Percentiles rank a stretch among this genome's conserved stretches.
phyloP scores from a whole-genome alignment of 2,888 invertebrate genomes.

The Cremastinae sp. region DNA sequence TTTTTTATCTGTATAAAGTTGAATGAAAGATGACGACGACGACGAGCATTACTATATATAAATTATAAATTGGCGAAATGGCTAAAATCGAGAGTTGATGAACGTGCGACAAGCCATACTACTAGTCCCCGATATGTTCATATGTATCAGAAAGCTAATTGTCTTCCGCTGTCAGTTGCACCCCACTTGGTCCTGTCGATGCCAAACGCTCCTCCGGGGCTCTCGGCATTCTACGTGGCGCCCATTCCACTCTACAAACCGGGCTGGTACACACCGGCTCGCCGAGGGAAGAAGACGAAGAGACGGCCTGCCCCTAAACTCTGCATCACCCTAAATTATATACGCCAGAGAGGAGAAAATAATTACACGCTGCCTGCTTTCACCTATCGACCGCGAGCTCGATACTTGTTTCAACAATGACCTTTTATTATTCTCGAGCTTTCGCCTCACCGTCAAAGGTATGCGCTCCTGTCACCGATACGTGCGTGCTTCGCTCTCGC shows the following conservation, averaged over 20 bases:
- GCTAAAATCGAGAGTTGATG: slow-evolving; percentile 34
- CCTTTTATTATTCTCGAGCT: slow-evolving; percentile 57
- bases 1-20: too few species aligned
- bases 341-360: slow-evolving; percentile 79
- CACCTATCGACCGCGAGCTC: slow-evolving; percentile 68
- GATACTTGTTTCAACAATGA: slow-evolving; percentile 72
- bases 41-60: too few species aligned
- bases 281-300: slow-evolving; percentile 54
- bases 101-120: slow-evolving; percentile 53
- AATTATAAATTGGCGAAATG: neutral
- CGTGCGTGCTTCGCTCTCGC: too few species aligned
- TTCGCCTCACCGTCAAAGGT: too few species aligned
- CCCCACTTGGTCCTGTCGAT: slow-evolving; percentile 79
- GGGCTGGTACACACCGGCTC: slow-evolving; percentile 54
- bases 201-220: slow-evolving; percentile 78
- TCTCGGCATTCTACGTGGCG: slow-evolving; percentile 54
- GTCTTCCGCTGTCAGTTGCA: slow-evolving; percentile 80
- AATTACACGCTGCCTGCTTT: slow-evolving; percentile 77
- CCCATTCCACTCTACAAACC: slow-evolving; percentile 64
- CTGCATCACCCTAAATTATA: slow-evolving; percentile 77
- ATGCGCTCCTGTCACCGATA: too few species aligned
- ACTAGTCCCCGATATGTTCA: slow-evolving; percentile 61
- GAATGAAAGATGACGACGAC: too few species aligned
- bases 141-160: slow-evolving; percentile 79
- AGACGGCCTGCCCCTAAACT: slow-evolving; percentile 66